Base-by-base conservation (phyloP, 2,888 invertebrate genomes). In the Phymatocera aterrima region DNA sequence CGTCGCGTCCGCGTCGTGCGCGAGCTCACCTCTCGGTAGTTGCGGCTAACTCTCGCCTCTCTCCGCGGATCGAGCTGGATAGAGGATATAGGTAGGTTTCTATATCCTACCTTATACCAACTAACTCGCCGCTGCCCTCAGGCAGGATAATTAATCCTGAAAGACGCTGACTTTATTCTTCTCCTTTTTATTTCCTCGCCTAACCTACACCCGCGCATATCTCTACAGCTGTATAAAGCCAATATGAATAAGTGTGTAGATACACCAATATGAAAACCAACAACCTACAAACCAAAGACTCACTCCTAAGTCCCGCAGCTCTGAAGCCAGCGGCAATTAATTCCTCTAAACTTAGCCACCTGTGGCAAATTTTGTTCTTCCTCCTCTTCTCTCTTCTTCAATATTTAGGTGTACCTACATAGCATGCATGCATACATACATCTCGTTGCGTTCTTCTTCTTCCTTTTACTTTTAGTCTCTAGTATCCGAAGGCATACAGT, bases 311-410 rank as follows among this genome's bases (percentile, higher is more conserved):
- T 83, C 81, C 80, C 79, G 78, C 80, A n/a, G n/a, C n/a, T n/a
- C n/a, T 83, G 37, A 4, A 57, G 57, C 57, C 28, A 78, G 80
- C 79, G 81, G 83, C 82, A 85, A 85, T 85, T 85, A 85, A 84
- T 83, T 81, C 70, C 80, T n/a, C n/a, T 84, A 84, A 85, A 83
- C 82, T 83, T 81, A 84, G 83, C 84, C 85, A 85, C 85, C 84
- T 79, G 83, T 82, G 83, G 83, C 81, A 82, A 83, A 84, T 79
- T 81, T 65, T 74, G 48, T 24, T 21, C 15, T 31, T 15, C 10
- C 1, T 48, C 15, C 37, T 28, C 21, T 12, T 6, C 15, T 48
- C 40, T 8, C 3, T 48, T 6, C 4, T 18, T 48, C 18, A 6
- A n/a, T 60, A 28, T 3, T n/a, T 31, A 6, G 3, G 12, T 60